These are phyloP conservation scores for Takifugu bimaculatus DNA, from an alignment of 2,113 vertebrate species.

Conservation along the genomic window DNA sequence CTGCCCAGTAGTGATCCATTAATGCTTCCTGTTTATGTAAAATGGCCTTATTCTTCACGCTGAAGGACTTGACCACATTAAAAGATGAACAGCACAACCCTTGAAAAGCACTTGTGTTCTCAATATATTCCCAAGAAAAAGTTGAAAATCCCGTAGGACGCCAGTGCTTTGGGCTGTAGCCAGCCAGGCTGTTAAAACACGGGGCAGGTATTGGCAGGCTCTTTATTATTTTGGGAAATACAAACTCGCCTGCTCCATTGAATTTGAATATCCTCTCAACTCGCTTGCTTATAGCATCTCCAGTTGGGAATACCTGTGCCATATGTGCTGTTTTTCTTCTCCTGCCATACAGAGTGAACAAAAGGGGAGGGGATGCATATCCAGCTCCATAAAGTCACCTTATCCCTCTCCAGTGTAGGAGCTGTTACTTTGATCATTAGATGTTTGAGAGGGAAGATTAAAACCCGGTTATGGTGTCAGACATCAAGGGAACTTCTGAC, in stretches of 20 bases:
- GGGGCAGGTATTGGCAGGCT: constrained; percentile 31
- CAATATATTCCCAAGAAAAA: constrained; percentile 37
- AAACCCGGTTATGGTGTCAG: constrained; percentile 41
- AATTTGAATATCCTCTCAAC: constrained; percentile 59
- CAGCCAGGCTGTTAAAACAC: constrained; percentile 25
- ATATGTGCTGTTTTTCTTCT: constrained; percentile 39
- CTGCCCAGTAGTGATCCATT: constrained; percentile 26
- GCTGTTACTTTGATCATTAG: constrained; percentile 19
- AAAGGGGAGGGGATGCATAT: constrained; percentile 23
- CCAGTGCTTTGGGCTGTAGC: constrained; percentile 17
- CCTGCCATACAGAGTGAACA: constrained; percentile 18
- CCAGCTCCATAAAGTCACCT: constrained; percentile 12
- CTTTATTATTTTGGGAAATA: constrained; percentile 60
- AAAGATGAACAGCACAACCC: constrained; percentile 29
- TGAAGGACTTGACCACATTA: constrained; percentile 21
- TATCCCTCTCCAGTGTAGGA: constrained; percentile 15
- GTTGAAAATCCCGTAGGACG: constrained; percentile 32
- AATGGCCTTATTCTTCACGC: too few species aligned
- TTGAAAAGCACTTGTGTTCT: constrained; percentile 19
- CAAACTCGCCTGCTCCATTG: constrained; percentile 52
- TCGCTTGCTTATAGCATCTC: constrained; percentile 49
- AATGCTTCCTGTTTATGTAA: constrained; percentile 8
- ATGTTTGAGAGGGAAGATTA: constrained; percentile 21
- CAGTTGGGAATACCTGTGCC: constrained; percentile 52
- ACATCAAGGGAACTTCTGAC: constrained; percentile 29